Base-by-base conservation (phyloP, 2,113 vertebrate genomes). In the Sarotherodon lohbergeri region DNA sequence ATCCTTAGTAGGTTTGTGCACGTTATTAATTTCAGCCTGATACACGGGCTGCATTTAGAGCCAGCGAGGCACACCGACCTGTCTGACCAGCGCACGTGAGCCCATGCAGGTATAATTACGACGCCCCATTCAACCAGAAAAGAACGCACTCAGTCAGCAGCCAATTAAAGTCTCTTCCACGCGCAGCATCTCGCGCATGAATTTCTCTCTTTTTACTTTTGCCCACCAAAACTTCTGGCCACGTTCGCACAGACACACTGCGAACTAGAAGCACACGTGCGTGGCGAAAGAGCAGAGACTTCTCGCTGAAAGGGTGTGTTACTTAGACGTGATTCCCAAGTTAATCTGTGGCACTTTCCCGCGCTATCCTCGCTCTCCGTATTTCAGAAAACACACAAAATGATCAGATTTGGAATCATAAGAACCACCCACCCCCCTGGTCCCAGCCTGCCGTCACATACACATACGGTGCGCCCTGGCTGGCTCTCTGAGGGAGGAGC, bases 301-400 rank as follows among this genome's bases (percentile, higher is more conserved):
- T 79, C 22, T 87, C 41, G 5, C 32, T 12, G 34, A 9, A 7
- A 29, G 29, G n/a, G 27, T 36, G 34, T 13, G 29, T 78, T 48
- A 52, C 54, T 3, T 5, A 52, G 17, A 90, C 88, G 80, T 88
- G 92, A 92, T 80, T 86, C 48, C 55, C 86, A 85, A 88, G 22
- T 90, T 81, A 59, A 85, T 22, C 8, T 78, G 3, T 22, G 24
- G 3, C n/a, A 55, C 14, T 63, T 76, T 83, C n/a, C 34, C 36
- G 19, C 41, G 17, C 50, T 27, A 16, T 17, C 14, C 22, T 1
- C 29, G 2, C 54, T 57, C 17, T 48, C 5, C 24, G 4, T 27
- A 7, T 43, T 63, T 29, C n/a, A 50, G 24, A 41, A 27, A 29
- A 27, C 9, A 11, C 73, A 22, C 13, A 41, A 76, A 9, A 43